phyloP scores from a whole-genome alignment of 2,888 invertebrate genomes.

The Ashinkailepas kermadecensis region DNA sequence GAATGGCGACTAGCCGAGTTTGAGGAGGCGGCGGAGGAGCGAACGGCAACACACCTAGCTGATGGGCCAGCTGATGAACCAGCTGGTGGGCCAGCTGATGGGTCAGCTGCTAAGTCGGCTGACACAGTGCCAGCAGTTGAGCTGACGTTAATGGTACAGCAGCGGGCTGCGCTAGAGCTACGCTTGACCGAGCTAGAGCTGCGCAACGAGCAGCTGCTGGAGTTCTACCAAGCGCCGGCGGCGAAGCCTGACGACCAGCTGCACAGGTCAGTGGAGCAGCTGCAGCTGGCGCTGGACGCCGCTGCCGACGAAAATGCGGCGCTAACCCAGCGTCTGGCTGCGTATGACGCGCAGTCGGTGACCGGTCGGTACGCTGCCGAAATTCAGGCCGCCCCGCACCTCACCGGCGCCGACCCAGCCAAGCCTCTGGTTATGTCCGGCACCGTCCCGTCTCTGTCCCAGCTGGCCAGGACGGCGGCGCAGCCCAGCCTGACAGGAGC shows the following conservation, averaged over 20 bases:
- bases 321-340: neutral
- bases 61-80: neutral
- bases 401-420: neutral
- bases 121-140: neutral
- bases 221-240: neutral
- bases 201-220: neutral
- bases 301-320: neutral
- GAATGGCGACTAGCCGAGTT: conserved; percentile 33
- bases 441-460: neutral
- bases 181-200: conserved; percentile 1
- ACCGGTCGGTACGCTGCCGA: neutral
- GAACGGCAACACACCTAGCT: neutral
- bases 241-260: neutral
- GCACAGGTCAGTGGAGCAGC: neutral
- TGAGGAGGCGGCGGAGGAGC: conserved; percentile 30
- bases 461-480: neutral
- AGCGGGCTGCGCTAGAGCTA: neutral
- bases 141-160: neutral
- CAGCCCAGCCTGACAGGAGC: neutral
- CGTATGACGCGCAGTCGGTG: neutral
- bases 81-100: neutral
- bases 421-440: neutral
- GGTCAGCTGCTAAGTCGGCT: neutral
- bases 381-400: neutral
- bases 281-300: conserved; percentile 2